These are phyloP conservation scores for Drosophila jambulina DNA, from an alignment of 1,140 invertebrate genomes.

Conservation along the genomic window DNA sequence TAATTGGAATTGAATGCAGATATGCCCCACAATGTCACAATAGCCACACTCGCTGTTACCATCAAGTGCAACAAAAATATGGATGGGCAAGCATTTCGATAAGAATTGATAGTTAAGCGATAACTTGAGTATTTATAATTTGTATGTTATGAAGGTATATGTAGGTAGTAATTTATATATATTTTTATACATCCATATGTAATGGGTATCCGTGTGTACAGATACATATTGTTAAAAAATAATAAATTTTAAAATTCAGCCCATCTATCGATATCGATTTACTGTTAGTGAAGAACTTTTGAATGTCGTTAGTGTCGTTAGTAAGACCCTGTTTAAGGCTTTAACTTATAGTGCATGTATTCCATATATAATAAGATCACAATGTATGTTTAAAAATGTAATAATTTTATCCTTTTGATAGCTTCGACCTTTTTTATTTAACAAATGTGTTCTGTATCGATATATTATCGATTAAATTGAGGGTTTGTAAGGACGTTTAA, in stretches of 20 bases:
- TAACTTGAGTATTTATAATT: background rate
- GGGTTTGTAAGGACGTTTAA: background rate
- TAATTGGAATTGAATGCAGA: conserved; percentile 18
- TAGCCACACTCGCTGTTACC: background rate
- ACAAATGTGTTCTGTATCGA: background rate
- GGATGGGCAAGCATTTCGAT: too few relatives aligned
- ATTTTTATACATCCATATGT: background rate
- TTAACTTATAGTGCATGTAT: background rate
- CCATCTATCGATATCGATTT: background rate
- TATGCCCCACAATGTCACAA: background rate
- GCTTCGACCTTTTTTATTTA: background rate
- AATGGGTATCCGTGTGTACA: too few relatives aligned
- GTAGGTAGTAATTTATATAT: background rate
- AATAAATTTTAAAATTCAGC: background rate
- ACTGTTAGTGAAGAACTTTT: background rate
- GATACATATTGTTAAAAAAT: too few relatives aligned
- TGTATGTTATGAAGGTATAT: background rate
- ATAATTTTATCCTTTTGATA: background rate
- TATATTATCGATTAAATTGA: background rate
- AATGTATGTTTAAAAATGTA: background rate
- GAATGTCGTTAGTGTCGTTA: background rate
- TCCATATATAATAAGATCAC: background rate
- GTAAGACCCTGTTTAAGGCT: background rate
- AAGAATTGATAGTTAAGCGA: background rate
- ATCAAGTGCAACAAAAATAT: background rate